Percentiles rank a stretch among this genome's conserved stretches.
phyloP scores from a whole-genome alignment of 2,113 vertebrate species.

The Ptilorrhoa leucosticta region DNA sequence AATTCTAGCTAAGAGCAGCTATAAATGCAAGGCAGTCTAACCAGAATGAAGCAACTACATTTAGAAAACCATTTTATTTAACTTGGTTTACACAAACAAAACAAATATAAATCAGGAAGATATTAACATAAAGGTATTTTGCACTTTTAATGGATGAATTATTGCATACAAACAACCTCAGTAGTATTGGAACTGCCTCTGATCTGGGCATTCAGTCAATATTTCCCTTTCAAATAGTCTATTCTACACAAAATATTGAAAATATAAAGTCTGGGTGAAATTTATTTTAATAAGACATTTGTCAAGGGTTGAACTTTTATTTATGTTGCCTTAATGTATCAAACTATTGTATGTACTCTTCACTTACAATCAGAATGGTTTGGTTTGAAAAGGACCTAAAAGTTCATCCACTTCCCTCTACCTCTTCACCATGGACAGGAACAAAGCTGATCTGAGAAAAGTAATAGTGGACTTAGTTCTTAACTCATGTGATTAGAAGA shows the following conservation, averaged over 20 bases:
- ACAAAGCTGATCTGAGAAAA: not conserved
- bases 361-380: not conserved
- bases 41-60: not conserved
- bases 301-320: not conserved
- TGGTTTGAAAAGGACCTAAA: not conserved
- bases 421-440: not conserved
- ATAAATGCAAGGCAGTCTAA: not conserved
- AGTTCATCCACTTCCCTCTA: not conserved
- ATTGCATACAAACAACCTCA: not conserved
- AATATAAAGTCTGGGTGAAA: not conserved
- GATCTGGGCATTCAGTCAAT: not conserved
- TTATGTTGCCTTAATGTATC: not conserved
- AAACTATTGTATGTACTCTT: not conserved
- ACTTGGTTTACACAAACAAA: not conserved
- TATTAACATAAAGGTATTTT: not conserved
- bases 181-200: not conserved
- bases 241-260: not conserved
- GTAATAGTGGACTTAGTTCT: not conserved
- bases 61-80: not conserved
- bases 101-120: not conserved
- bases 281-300: not conserved
- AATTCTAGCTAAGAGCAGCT: not conserved
- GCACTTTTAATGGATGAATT: not conserved
- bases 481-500: not conserved
- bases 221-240: not conserved